A percentile compares a stretch with the other conserved stretches of the same genome.
Conservation (phyloP, 37 sponge, comb jelly and placozoan genomes). For the Chondrosia reniformis region DNA sequence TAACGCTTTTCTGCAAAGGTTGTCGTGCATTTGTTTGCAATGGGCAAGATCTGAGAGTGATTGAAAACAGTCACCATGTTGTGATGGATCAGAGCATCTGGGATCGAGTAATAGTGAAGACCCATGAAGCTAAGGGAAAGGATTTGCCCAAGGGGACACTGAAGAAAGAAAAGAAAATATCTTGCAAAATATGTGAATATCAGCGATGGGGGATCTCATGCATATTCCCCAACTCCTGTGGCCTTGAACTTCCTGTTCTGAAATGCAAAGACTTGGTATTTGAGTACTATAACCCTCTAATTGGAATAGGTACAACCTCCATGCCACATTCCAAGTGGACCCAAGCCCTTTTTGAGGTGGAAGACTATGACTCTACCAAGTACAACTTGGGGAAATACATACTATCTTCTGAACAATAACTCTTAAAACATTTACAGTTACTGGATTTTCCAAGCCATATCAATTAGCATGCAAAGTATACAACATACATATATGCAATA, state of each 20-base stretch:
- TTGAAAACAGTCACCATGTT: background rate
- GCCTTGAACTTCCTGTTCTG: background rate
- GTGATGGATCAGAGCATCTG: background rate
- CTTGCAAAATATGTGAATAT: background rate
- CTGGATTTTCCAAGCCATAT: too few relatives aligned
- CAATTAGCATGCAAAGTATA: background rate
- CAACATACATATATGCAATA: background rate
- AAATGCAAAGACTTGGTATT: background rate
- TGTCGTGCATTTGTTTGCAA: background rate
- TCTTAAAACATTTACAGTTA: too few relatives aligned
- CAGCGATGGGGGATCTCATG: background rate
- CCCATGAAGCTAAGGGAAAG: background rate
- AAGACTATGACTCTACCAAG: background rate
- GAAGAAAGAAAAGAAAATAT: background rate
- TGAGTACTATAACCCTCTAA: background rate
- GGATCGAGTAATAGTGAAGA: background rate
- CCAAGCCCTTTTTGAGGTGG: background rate
- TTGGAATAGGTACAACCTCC: background rate
- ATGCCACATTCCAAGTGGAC: background rate
- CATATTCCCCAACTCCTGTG: background rate
- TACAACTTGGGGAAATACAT: too few relatives aligned
- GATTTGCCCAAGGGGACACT: background rate
- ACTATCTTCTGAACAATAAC: too few relatives aligned
- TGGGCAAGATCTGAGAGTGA: background rate
- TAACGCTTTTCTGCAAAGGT: background rate